A percentile compares a stretch with the other conserved stretches of the same genome.
phyloP scores from a whole-genome alignment of 2,888 invertebrate species.

The Myopa tessellatipennis region DNA sequence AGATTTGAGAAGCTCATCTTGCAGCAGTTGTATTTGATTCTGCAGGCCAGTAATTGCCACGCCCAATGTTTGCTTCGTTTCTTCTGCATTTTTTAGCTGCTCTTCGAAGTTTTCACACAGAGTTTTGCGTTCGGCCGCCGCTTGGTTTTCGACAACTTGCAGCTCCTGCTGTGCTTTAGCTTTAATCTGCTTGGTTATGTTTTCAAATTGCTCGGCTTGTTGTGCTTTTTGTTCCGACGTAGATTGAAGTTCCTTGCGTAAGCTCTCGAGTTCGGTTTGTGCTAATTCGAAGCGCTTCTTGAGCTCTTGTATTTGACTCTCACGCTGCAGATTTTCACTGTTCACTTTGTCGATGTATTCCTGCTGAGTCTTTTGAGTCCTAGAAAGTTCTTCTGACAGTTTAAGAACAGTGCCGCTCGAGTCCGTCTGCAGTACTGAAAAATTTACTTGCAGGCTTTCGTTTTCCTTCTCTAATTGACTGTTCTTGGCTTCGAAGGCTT shows the following conservation, averaged over 20 bases:
- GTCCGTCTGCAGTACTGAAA: constrained; percentile 47
- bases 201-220: constrained; percentile 47
- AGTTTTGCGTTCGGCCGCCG: constrained; percentile 46
- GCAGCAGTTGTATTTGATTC: constrained; percentile 50
- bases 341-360: constrained; percentile 52
- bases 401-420: constrained; percentile 51
- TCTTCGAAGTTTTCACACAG: constrained; percentile 49
- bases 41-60: constrained; percentile 49
- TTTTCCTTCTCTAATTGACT: constrained; percentile 52
- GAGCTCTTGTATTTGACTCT: constrained; percentile 54
- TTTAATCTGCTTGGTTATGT: constrained; percentile 40
- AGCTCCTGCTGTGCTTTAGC: constrained; percentile 37
- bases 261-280: constrained; percentile 46
- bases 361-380: constrained; percentile 52
- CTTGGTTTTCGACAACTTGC: constrained; percentile 41
- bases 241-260: constrained; percentile 43
- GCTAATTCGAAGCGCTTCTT: constrained; percentile 52
- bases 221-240: constrained; percentile 37
- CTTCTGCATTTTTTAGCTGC: constrained; percentile 47
- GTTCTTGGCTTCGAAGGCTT: constrained; percentile 48
- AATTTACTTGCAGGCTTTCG: constrained; percentile 53
- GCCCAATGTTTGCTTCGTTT: constrained; percentile 47
- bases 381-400: constrained; percentile 53
- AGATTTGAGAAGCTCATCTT: constrained; percentile 51
- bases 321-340: constrained; percentile 51